These are phyloP conservation scores for Pristionchus entomophagus DNA, from an alignment of 2,888 invertebrate species.

Conservation along the genomic window DNA sequence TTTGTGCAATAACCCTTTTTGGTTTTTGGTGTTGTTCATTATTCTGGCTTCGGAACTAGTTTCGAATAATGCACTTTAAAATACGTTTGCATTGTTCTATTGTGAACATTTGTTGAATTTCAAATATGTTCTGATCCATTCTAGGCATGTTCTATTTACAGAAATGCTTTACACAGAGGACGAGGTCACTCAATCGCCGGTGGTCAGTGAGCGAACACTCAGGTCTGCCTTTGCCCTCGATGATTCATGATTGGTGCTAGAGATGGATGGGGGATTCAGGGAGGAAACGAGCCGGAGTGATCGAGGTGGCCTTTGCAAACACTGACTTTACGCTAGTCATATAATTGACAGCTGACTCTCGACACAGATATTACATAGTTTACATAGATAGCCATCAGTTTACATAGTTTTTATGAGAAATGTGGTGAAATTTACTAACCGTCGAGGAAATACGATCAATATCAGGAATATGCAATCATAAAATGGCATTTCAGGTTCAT, in stretches of 20 bases:
- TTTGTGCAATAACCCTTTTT: neutral
- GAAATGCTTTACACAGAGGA: constrained; percentile 36
- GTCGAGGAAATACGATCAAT: too few relatives aligned
- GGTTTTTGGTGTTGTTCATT: neutral
- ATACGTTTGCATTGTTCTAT: neutral
- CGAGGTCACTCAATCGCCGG: constrained; percentile 22
- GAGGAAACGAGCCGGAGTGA: too few relatives aligned
- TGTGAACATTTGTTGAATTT: neutral
- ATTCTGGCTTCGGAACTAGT: neutral
- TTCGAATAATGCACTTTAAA: neutral
- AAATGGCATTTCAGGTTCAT: neutral
- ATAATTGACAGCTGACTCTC: neutral
- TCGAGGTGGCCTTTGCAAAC: too few relatives aligned
- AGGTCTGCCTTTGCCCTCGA: neutral
- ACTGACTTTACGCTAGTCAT: too few relatives aligned
- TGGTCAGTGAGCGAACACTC: neutral
- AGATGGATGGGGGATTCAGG: too few relatives aligned
- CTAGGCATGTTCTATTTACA: neutral
- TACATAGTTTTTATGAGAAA: neutral
- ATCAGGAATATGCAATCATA: neutral
- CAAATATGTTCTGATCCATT: neutral
- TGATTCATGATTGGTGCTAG: too few relatives aligned
- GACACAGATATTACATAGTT: neutral
- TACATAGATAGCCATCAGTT: neutral
- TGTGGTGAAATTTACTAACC: too few relatives aligned